A percentile compares a stretch with the other conserved stretches of the same genome.
Evolutionary conservation across 2,113 vertebrate species (phyloP).

Genomic region (Nestor notabilis): DNA sequence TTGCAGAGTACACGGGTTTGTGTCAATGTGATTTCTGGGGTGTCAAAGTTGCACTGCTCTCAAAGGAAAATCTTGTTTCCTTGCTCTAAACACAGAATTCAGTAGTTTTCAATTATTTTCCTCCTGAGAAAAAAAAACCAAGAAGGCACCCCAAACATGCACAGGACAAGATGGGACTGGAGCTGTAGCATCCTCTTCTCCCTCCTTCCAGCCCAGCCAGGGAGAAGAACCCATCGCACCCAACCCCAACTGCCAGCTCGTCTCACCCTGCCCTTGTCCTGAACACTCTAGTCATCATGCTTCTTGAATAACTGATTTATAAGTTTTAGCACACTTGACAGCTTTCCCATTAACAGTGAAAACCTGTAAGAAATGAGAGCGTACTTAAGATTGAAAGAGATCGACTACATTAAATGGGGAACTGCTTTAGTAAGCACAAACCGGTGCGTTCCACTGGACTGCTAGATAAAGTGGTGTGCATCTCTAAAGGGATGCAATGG

Average conservation of each 20-base stretch:
- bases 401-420: background rate
- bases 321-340: background rate
- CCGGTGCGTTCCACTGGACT: background rate
- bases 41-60: background rate
- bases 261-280: background rate
- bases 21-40: background rate
- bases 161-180: background rate
- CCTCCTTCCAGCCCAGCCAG: background rate
- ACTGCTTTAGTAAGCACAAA: background rate
- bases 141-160: background rate
- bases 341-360: background rate
- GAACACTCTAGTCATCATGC: background rate
- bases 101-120: background rate
- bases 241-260: background rate
- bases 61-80: background rate
- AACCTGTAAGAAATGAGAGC: background rate
- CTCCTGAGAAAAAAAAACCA: background rate
- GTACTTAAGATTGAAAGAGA: background rate
- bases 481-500: background rate
- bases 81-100: background rate
- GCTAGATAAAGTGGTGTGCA: background rate
- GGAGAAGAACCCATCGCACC: background rate
- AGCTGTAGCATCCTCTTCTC: fast-evolving
- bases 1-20: background rate
- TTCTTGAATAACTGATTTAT: background rate